Percentiles rank a stretch among this genome's conserved stretches.
These are phyloP conservation scores for Drosophila busckii DNA, from an alignment of 1,140 invertebrate species.

Conservation along the genomic window DNA sequence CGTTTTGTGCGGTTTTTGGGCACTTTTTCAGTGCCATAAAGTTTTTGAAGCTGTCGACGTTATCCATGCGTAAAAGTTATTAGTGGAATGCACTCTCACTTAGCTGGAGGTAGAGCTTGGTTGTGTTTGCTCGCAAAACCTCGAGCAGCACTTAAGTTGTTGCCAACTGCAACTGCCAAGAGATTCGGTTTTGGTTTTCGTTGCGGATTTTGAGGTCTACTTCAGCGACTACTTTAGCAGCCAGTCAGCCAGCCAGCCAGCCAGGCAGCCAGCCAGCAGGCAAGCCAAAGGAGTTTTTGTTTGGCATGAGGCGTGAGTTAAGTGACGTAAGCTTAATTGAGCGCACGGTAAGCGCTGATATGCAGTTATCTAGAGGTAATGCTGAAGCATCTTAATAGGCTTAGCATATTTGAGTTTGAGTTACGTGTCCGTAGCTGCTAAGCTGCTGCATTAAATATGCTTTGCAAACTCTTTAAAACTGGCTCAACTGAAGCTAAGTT, in stretches of 20 bases:
- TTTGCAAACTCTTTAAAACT: no score
- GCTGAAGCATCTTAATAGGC: conserved; percentile 31
- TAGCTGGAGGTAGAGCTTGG: neutral
- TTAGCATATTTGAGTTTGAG: conserved; percentile 49
- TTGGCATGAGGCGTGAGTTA: no score
- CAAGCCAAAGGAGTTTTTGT: no score
- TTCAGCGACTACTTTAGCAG: no score
- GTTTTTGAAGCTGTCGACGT: conserved; percentile 24
- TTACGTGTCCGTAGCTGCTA: conserved; percentile 10
- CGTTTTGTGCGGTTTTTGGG: conserved; percentile 59
- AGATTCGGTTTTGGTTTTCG: conserved; percentile 34
- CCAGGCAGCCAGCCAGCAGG: no score
- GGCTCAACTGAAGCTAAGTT: no score
- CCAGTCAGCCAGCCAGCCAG: no score
- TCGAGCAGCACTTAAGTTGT: conserved; percentile 72
- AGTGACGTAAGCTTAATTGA: no score
- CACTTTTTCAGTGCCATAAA: conserved; percentile 48
- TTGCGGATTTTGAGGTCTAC: conserved; percentile 30
- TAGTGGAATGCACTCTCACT: conserved; percentile 64
- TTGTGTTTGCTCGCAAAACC: conserved; percentile 57
- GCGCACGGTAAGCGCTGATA: conserved; percentile 12
- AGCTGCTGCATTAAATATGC: conserved; percentile 21
- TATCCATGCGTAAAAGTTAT: conserved; percentile 73
- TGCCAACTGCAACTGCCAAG: conserved; percentile 59
- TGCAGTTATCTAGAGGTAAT: conserved; percentile 9